phyloP scores from a whole-genome alignment of 2,888 invertebrate species.

The Tachina grossa region DNA sequence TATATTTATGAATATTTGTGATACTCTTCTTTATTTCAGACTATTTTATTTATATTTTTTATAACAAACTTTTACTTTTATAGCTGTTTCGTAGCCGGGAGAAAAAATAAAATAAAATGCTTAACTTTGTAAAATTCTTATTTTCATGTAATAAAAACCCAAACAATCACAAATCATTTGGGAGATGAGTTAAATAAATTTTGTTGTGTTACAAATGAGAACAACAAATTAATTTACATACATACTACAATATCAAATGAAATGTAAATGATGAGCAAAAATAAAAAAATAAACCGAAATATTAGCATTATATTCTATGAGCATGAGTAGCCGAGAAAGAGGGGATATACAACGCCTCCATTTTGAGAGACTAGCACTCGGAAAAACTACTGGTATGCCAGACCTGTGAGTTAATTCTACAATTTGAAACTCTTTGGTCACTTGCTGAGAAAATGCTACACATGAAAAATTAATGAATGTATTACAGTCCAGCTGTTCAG shows the following conservation, averaged over 20 bases:
- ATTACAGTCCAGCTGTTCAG: no score
- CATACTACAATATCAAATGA: not conserved
- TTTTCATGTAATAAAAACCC: slow-evolving; percentile 25
- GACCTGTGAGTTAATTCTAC: no score
- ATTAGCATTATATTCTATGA: not conserved
- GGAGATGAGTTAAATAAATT: slow-evolving; percentile 38
- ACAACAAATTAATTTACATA: slow-evolving; percentile 49
- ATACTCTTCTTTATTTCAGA: not conserved
- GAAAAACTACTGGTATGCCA: no score
- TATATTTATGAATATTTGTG: not conserved
- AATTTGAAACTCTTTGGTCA: no score
- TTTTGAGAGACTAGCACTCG: no score
- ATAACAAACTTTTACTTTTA: not conserved
- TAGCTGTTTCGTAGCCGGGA: not conserved
- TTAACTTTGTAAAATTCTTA: slow-evolving; percentile 9
- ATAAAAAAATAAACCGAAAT: not conserved
- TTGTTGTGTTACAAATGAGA: slow-evolving; percentile 23
- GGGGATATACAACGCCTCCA: no score
- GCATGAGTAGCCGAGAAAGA: no score
- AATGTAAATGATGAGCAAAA: not conserved
- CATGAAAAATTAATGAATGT: no score
- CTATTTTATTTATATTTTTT: not conserved
- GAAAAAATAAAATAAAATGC: slow-evolving; percentile 6
- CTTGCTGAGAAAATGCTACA: no score
- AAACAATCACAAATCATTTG: slow-evolving; percentile 44